A percentile compares a stretch with the other conserved stretches of the same genome.
Conservation (phyloP, 2,797 vertebrate genomes). For the Betta splendens region DNA sequence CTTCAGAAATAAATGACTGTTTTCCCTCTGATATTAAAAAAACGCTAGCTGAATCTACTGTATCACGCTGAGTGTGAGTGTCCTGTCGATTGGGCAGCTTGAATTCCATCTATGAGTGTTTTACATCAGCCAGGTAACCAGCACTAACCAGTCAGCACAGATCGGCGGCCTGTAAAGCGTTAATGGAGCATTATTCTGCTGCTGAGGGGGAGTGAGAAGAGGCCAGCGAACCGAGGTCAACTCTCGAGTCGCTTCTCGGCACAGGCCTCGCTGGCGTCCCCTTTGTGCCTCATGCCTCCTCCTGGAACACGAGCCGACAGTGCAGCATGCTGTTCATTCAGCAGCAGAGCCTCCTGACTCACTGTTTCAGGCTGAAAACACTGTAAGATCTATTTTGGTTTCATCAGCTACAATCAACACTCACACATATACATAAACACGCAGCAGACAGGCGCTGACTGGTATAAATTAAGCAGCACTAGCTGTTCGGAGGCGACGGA, state of each 20-base stretch:
- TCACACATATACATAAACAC: neutral
- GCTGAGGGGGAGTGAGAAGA: neutral
- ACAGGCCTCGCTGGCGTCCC: neutral
- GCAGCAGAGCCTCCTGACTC: conserved; percentile 32
- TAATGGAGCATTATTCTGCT: neutral
- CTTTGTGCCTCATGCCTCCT: too few species aligned
- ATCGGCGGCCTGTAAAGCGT: neutral
- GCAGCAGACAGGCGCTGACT: neutral
- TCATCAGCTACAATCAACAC: conserved; percentile 15
- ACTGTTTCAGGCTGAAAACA: conserved; percentile 6
- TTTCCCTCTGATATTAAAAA: too few species aligned
- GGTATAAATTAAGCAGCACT: conserved; percentile 8
- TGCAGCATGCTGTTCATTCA: conserved; percentile 19
- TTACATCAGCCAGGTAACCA: neutral
- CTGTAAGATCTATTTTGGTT: conserved; percentile 19
- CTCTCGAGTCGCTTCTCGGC: conserved; percentile 2
- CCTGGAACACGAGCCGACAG: conserved; percentile 11
- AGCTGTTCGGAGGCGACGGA: conserved; percentile 14
- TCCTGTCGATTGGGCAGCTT: too few species aligned
- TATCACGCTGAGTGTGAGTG: too few species aligned
- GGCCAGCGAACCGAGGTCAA: neutral
- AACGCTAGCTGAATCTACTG: too few species aligned
- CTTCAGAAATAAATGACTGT: too few species aligned
- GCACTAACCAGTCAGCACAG: neutral
- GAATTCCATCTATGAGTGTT: conserved; percentile 20